A percentile compares a stretch with the other conserved stretches of the same genome.
These are phyloP conservation scores for Hesperia comma DNA, from an alignment of 2,888 invertebrate genomes.

Conservation along the genomic window DNA sequence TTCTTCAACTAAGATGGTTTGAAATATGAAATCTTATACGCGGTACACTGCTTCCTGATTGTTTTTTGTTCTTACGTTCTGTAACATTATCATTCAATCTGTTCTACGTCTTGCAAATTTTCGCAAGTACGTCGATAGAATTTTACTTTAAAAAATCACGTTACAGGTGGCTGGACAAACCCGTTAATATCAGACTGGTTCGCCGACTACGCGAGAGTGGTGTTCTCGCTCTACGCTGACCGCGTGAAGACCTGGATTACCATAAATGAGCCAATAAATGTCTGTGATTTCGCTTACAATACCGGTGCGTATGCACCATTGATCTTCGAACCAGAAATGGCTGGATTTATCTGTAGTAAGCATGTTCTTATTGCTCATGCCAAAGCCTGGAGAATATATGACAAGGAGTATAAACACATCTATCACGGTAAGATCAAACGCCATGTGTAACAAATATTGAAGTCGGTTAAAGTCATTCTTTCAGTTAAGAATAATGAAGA, in stretches of 20 bases:
- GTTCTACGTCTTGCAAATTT: too few relatives aligned
- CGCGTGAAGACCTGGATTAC: conserved; percentile 88
- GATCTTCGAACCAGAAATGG: conserved; percentile 64
- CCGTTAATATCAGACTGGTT: conserved; percentile 85
- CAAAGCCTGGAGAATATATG: conserved; percentile 82
- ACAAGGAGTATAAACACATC: conserved; percentile 72
- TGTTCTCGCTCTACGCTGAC: conserved; percentile 83
- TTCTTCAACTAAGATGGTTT: too few relatives aligned
- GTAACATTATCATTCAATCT: too few relatives aligned
- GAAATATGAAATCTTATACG: too few relatives aligned
- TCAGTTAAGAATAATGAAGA: background rate
- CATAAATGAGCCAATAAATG: conserved; percentile 86
- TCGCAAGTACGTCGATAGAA: too few relatives aligned
- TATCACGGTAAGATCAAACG: conserved; percentile 65
- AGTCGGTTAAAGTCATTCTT: too few relatives aligned
- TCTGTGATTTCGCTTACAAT: conserved; percentile 65
- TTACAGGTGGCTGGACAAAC: conserved; percentile 86
- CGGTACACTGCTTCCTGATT: too few relatives aligned
- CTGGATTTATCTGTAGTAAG: conserved; percentile 83
- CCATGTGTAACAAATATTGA: too few relatives aligned
- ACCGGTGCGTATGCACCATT: conserved; percentile 64
- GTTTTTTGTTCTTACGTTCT: too few relatives aligned
- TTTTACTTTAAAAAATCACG: too few relatives aligned
- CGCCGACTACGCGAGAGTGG: conserved; percentile 83
- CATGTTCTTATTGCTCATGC: conserved; percentile 87